A percentile compares a stretch with the other conserved stretches of the same genome.
phyloP scores from a whole-genome alignment of 2,888 invertebrate genomes.

The Meiosimyza platycephala region DNA sequence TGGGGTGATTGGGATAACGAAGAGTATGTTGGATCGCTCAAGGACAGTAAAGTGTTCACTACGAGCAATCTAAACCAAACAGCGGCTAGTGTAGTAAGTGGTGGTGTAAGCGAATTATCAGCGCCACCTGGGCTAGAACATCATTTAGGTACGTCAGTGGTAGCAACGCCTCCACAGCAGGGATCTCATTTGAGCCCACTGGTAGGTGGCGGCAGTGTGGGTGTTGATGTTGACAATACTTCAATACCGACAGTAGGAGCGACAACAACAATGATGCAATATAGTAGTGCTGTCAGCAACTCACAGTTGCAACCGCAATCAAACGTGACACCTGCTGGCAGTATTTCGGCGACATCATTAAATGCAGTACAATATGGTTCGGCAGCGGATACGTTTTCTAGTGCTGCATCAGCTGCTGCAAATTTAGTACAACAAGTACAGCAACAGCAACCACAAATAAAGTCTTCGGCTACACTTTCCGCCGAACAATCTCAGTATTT shows the following conservation, averaged over 20 bases:
- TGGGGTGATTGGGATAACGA: conserved; percentile 89
- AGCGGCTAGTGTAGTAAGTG: conserved; percentile 58
- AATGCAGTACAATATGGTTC: conserved; percentile 49
- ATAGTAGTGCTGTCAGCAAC: conserved; percentile 61
- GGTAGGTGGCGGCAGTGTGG: conserved; percentile 43
- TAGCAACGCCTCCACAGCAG: conserved; percentile 45
- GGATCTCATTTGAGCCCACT: conserved; percentile 60
- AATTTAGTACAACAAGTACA: conserved; percentile 61
- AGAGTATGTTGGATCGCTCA: conserved; percentile 93
- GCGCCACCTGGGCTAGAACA: conserved; percentile 68
- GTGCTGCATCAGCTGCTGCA: conserved; percentile 58
- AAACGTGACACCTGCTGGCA: conserved; percentile 23
- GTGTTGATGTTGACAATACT: conserved; percentile 39
- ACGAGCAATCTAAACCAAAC: conserved; percentile 71
- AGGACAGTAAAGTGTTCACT: conserved; percentile 93
- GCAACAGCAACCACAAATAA: conserved; percentile 68
- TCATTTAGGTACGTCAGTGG: conserved; percentile 57
- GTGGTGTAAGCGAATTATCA: conserved; percentile 59
- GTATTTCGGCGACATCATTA: conserved; percentile 30
- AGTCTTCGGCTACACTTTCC: conserved; percentile 71
- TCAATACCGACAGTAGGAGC: conserved; percentile 47
- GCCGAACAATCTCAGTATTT: conserved; percentile 76
- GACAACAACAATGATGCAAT: conserved; percentile 59
- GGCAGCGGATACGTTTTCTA: conserved; percentile 57
- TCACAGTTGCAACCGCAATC: conserved; percentile 39